These are phyloP conservation scores for Harpagoxenus sublaevis DNA, from an alignment of 2,888 invertebrate species.

Conservation along the genomic window DNA sequence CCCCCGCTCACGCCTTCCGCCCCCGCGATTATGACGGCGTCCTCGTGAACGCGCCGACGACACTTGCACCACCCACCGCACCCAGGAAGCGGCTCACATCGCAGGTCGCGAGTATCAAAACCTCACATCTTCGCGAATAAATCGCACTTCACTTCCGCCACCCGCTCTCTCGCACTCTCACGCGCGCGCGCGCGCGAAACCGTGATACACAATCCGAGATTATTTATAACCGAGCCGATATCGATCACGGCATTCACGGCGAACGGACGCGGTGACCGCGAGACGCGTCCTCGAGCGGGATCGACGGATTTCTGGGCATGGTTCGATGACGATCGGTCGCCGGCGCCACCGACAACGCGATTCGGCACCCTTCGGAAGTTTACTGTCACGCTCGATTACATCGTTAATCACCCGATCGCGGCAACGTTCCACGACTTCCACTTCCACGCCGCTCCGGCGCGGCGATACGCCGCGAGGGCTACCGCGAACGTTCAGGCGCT, in stretches of 20 bases:
- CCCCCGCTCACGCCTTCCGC: neutral
- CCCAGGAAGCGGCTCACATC: neutral
- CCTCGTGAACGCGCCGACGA: neutral
- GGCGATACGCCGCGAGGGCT: neutral
- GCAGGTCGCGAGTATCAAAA: neutral
- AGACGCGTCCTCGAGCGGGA: neutral
- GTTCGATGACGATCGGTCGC: too few species aligned
- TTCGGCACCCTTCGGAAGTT: neutral
- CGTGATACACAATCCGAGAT: neutral
- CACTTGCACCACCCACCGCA: neutral
- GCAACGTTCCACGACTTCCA: neutral
- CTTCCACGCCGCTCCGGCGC: neutral
- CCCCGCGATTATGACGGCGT: neutral
- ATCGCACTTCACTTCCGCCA: neutral
- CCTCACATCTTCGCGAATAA: slow-evolving; percentile 12
- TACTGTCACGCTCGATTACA: neutral
- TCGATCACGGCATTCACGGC: slow-evolving; percentile 18
- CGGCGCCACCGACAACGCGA: neutral
- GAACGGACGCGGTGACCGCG: neutral
- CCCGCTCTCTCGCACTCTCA: neutral
- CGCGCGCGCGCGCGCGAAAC: neutral
- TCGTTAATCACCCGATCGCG: neutral
- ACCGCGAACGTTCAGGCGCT: too few species aligned
- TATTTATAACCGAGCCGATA: neutral
- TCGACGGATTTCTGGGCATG: neutral